phyloP scores from a whole-genome alignment of 2,888 invertebrate genomes.

The Drosophila affinis region DNA sequence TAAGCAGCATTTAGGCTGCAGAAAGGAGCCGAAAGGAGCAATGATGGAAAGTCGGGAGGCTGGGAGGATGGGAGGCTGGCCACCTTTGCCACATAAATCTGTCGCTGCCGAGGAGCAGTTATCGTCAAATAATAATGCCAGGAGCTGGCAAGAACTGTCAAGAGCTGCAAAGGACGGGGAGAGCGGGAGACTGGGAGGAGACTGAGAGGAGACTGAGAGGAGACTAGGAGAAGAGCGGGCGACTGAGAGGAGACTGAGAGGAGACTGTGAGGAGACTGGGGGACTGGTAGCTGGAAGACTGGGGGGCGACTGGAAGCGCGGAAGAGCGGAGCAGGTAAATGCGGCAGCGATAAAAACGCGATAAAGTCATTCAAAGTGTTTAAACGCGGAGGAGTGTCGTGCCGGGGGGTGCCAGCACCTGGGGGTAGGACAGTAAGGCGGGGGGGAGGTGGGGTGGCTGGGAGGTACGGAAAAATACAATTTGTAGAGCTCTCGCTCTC shows the following conservation, averaged over 20 bases:
- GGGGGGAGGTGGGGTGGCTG: neutral
- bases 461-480: neutral
- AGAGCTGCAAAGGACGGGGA: neutral
- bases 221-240: too few relatives aligned
- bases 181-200: too few relatives aligned
- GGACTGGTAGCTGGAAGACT: too few relatives aligned
- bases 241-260: too few relatives aligned
- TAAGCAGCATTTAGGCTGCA: conserved; percentile 65
- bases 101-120: conserved; percentile 56
- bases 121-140: conserved; percentile 63
- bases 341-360: conserved; percentile 67
- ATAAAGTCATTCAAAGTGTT: conserved; percentile 71
- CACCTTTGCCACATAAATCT: conserved; percentile 59
- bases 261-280: too few relatives aligned
- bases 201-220: too few relatives aligned
- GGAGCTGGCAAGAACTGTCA: conserved; percentile 14
- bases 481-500: neutral
- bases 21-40: neutral
- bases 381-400: conserved; percentile 34
- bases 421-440: neutral
- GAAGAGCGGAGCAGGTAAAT: conserved; percentile 52
- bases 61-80: too few relatives aligned
- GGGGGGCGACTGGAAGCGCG: too few relatives aligned
- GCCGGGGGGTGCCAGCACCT: neutral
- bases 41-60: neutral